Evolutionary conservation across 2,888 invertebrate genomes (phyloP), one percentile per base, ranked within the genome.

Genomic region (Calliopum simillimum): DNA sequence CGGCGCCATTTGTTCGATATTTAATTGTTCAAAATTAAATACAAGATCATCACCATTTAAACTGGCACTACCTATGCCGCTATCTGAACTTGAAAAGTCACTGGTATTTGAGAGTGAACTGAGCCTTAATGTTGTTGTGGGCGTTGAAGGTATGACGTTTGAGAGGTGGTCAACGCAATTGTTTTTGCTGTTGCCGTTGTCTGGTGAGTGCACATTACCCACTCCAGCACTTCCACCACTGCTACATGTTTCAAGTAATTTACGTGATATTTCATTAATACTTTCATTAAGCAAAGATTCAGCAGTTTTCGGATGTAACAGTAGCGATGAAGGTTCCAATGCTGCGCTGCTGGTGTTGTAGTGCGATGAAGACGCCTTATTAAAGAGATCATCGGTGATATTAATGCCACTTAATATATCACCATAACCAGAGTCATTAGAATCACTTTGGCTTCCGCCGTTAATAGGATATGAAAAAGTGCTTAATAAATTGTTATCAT

Each of bases 251-350:
- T 86, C 86, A 78, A 86, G 85, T 59, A 86, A 79, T 79, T 85
- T 86, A 70, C 84, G 84, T 33, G 86, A 86, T 74, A 86, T 86
- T 79, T 86, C 86, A 73, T 85, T 86, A 70, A 86, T 86, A 70
- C 85, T 85, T 74, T 83, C 84, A 58, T 82, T 83, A 23, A 86
- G 77, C 61, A 86, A 75, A n/a, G 84, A 82, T 72, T 86, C 82
- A 2, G 81, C 82, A 19, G 81, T 79, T 71, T 75, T 71, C 55
- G 73, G 71, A 69, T 76, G 71, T 58, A 78, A 70, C 72, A 76
- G 61, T 43, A 75, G 59, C 53, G 77, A 41, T 62, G 71, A 59
- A 69, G 65, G 25, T 16, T 43, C 12, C 12, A 58, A 61, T 41
- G 16, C 21, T 44, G 61, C 62, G 21, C 25, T 62, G 13, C 49